Percentiles rank a stretch among this genome's conserved stretches.
Conservation (phyloP, 2,888 invertebrate genomes). For the Nomada fucata region DNA sequence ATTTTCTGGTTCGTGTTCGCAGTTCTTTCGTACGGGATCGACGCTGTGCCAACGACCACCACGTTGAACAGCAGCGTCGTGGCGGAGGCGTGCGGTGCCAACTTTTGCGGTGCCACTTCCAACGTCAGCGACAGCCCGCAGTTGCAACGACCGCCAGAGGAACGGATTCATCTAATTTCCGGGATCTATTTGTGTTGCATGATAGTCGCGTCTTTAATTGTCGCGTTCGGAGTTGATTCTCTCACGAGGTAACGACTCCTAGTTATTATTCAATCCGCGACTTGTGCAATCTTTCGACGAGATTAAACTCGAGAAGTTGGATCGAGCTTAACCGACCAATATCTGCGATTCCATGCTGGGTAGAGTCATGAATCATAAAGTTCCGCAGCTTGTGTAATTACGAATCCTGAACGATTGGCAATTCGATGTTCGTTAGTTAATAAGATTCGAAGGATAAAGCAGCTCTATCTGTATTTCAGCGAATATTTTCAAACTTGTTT, state of each 20-base stretch:
- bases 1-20: constrained; percentile 17
- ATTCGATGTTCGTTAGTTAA: too few species aligned
- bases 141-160: constrained; percentile 89
- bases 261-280: neutral
- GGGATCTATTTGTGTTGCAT: constrained; percentile 94
- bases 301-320: neutral
- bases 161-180: constrained; percentile 91
- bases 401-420: too few species aligned
- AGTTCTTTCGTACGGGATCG: constrained; percentile 81
- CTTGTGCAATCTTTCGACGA: neutral
- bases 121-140: constrained; percentile 87
- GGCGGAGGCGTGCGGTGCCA: constrained; percentile 89
- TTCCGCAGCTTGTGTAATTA: neutral
- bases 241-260: constrained; percentile 87
- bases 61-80: constrained; percentile 83
- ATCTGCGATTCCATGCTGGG: neutral
- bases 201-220: constrained; percentile 89
- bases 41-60: constrained; percentile 73
- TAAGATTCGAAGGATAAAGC: too few species aligned
- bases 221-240: constrained; percentile 92
- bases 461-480: too few species aligned
- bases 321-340: neutral
- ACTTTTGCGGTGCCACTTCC: constrained; percentile 88
- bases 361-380: neutral
- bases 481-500: too few species aligned